These are phyloP conservation scores for Schlechtendalia chinensis DNA, from an alignment of 1,140 invertebrate genomes.

Conservation along the genomic window DNA sequence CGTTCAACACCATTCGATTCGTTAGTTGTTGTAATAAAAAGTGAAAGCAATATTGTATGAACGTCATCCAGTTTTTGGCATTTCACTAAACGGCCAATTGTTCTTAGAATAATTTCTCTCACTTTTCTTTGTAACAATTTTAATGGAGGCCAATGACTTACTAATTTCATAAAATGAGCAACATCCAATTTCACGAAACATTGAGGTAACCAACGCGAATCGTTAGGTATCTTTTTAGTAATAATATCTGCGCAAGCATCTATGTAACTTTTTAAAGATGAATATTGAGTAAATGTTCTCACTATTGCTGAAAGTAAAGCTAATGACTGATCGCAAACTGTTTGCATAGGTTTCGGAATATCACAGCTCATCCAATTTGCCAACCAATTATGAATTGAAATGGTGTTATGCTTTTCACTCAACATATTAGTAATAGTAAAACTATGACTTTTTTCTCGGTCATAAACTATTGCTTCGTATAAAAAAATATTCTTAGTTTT, in stretches of 20 bases:
- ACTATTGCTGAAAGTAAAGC: slow-evolving; percentile 3
- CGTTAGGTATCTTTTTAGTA: not conserved
- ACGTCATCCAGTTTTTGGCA: not conserved
- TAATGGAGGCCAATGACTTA: not conserved
- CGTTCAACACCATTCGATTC: not conserved
- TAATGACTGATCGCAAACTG: slow-evolving; percentile 8
- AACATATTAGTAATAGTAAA: not conserved
- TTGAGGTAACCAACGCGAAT: not conserved
- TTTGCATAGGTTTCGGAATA: not conserved
- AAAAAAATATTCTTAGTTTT: not conserved
- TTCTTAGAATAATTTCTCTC: slow-evolving; percentile 1
- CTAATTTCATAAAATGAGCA: not conserved
- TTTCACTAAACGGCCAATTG: not conserved
- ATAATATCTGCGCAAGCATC: no score
- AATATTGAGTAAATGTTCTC: not conserved
- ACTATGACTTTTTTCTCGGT: not conserved
- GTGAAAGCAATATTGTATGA: not conserved
- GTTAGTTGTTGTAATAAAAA: not conserved
- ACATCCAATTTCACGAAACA: not conserved
- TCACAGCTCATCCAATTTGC: not conserved
- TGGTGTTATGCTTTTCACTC: not conserved
- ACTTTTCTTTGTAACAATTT: no score
- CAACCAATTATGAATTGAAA: not conserved
- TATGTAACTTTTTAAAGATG: no score
- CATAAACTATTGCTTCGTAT: not conserved